These are phyloP conservation scores for Ariopsis seemanni DNA, from an alignment of 2,113 vertebrate genomes.

Conservation along the genomic window DNA sequence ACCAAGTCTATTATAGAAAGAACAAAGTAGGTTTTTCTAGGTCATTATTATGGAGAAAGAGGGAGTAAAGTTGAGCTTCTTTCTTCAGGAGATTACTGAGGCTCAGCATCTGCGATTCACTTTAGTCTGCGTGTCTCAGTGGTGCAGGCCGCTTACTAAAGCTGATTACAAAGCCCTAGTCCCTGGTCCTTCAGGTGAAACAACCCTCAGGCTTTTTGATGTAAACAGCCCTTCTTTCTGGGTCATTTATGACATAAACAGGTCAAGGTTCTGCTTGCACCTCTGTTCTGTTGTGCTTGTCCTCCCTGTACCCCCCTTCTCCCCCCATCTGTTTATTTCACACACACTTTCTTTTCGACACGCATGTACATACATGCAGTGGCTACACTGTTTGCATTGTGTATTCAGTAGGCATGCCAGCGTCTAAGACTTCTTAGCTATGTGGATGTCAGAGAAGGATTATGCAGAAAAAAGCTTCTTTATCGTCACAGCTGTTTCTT, in stretches of 20 bases:
- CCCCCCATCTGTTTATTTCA: not conserved
- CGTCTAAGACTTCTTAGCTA: slow-evolving; percentile 17
- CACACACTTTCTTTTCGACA: not conserved
- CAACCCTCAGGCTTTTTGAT: slow-evolving; percentile 44
- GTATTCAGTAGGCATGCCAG: not conserved
- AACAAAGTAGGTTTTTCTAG: slow-evolving; percentile 18
- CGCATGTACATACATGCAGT: not conserved
- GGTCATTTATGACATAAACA: slow-evolving; percentile 51
- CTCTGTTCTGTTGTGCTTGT: not conserved
- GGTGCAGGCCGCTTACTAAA: slow-evolving; percentile 60
- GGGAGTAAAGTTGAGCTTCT: not conserved
- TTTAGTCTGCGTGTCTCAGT: slow-evolving; percentile 34
- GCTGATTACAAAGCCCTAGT: slow-evolving; percentile 65
- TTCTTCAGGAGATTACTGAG: slow-evolving; percentile 40
- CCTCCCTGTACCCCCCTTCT: not conserved
- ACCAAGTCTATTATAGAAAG: not conserved
- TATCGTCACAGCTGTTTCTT: not conserved
- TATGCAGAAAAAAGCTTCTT: not conserved
- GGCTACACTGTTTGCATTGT: not conserved
- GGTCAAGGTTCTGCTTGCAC: slow-evolving; percentile 18
- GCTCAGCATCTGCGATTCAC: slow-evolving; percentile 45
- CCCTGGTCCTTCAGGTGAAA: slow-evolving; percentile 57
- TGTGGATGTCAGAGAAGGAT: slow-evolving; percentile 11
- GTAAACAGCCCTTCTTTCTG: slow-evolving; percentile 59
- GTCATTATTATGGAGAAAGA: not conserved